phyloP scores from a whole-genome alignment of 1,140 invertebrate species.

The Drosophila sp. region DNA sequence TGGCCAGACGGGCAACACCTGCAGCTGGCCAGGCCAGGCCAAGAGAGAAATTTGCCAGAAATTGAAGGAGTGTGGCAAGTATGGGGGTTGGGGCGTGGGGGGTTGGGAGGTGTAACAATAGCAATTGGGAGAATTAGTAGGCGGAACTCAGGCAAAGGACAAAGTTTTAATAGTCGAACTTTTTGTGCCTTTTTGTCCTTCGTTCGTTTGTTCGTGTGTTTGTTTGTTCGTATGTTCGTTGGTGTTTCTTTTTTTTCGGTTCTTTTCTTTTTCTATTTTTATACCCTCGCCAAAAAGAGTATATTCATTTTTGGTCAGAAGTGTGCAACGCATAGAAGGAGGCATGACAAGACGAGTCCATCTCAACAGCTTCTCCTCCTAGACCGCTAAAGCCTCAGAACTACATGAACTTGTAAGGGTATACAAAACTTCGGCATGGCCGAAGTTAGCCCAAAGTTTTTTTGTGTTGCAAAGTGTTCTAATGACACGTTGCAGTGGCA shows the following conservation, averaged over 20 bases:
- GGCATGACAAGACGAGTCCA: too few species aligned
- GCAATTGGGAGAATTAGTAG: slow-evolving; percentile 11
- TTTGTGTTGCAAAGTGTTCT: slow-evolving; percentile 45
- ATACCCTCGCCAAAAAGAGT: too few species aligned
- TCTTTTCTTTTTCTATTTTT: neutral
- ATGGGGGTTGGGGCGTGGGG: too few species aligned
- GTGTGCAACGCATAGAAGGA: too few species aligned
- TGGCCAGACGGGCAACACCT: slow-evolving; percentile 39
- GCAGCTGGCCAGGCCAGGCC: slow-evolving; percentile 13
- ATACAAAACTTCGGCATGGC: too few species aligned
- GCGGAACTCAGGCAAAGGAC: slow-evolving; percentile 39
- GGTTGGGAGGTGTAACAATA: neutral
- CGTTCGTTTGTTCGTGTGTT: neutral
- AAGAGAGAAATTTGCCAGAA: too few species aligned
- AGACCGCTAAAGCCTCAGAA: too few species aligned
- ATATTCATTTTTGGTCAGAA: too few species aligned
- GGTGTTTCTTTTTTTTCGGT: neutral
- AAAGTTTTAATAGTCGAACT: slow-evolving; percentile 50
- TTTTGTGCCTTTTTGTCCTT: slow-evolving; percentile 25
- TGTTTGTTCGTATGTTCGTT: neutral
- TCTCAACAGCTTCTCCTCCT: too few species aligned
- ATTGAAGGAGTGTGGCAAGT: too few species aligned
- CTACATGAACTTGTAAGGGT: too few species aligned
- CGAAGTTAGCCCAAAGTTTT: neutral
- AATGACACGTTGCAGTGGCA: slow-evolving; percentile 56